These are phyloP conservation scores for Glaucopsyche alexis DNA, from an alignment of 2,888 invertebrate species.

Conservation along the genomic window DNA sequence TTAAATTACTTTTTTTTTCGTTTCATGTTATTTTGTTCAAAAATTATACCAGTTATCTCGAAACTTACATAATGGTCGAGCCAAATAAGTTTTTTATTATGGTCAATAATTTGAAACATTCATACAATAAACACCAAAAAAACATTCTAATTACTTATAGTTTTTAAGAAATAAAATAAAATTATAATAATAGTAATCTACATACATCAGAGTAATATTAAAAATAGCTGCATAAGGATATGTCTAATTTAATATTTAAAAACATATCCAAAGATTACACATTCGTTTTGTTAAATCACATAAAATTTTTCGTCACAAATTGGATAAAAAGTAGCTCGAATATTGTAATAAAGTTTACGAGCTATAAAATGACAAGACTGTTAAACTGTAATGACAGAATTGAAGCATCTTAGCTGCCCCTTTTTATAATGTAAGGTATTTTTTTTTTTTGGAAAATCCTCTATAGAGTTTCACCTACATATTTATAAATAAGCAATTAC, in stretches of 20 bases:
- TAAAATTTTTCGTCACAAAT: neutral
- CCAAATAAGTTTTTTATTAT: neutral
- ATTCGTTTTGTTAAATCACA: neutral
- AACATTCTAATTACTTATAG: neutral
- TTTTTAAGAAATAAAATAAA: neutral
- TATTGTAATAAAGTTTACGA: neutral
- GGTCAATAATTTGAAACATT: neutral
- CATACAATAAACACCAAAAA: neutral
- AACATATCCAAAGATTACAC: neutral
- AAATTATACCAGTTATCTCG: neutral
- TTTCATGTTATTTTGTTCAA: no score
- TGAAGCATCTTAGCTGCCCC: neutral
- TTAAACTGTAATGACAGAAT: neutral
- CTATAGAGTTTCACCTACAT: neutral
- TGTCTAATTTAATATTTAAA: conserved; percentile 6
- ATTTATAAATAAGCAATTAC: neutral
- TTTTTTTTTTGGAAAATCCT: neutral
- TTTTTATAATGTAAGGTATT: neutral
- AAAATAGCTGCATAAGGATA: neutral
- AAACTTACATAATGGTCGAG: neutral
- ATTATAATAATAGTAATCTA: neutral
- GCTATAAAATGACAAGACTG: neutral
- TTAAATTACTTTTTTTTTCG: neutral
- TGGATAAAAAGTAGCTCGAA: neutral
- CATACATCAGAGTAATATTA: neutral